Evolutionary conservation across 2,113 vertebrate genomes (phyloP), one percentile per base, ranked within the genome.

Genomic region (Microtus ochrogaster): DNA sequence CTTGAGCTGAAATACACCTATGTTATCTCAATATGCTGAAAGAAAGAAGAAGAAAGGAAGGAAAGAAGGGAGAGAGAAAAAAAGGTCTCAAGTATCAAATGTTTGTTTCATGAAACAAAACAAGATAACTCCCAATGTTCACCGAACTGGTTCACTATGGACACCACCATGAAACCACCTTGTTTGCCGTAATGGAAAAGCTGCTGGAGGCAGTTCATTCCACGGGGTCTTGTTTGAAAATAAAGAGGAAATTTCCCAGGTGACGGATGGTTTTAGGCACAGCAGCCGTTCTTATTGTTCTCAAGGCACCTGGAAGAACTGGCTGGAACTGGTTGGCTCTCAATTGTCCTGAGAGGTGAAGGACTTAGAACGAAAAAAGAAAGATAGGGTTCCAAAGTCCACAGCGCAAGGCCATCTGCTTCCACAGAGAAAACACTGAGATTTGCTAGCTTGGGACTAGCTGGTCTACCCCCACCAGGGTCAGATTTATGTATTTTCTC

Each of bases 311-410:
- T 13, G 89, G 92, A 89, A 66, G 77, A 89, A 95, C 97, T 94
- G 98, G 49, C 92, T 97, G 55, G 77, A 89, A 95, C 97, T 94
- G 98, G 49, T 91, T 97, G 97, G 95, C 78, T 96, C 90, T 97
- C 90, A 93, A 91, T 90, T 92, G 93, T 97, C 96, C 88, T 93
- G 94, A 98, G 91, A 96, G 86, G 63, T 78, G 61, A 49, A 58
- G 9, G 49, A 79, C 70, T 96, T 95, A 90, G 94, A 97, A 97
- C 66, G 85, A 86, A 44, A 93, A 96, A 92, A 83, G 97, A 70
- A 85, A 98, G 96, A 97, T 36, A 83, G 93, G 68, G 94, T 96
- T 58, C 9, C n/a, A 44, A 66, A 95, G 30, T 95, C 92, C 77
- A 93, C 91, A 63, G 86, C 58, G 0, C 10, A 96, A 93, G 52